Evolutionary conservation across 1,140 invertebrate genomes (phyloP).

Genomic region (Cyclina sinensis): DNA sequence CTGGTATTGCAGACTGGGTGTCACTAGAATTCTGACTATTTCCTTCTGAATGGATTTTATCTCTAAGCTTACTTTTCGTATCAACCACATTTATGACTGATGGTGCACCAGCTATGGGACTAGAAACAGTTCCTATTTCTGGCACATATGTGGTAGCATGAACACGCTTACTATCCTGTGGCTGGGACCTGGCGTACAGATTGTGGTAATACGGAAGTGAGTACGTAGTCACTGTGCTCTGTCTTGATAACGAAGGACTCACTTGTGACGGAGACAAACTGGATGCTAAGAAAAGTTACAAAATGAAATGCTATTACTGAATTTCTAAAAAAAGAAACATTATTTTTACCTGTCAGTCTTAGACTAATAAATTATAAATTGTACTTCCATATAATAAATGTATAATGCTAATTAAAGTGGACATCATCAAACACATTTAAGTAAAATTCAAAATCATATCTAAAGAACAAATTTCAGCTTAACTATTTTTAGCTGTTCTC

Average conservation of each 20-base stretch:
- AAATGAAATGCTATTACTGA: neutral
- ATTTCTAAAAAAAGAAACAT: slow-evolving; percentile 5
- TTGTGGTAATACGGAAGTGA: slow-evolving; percentile 65
- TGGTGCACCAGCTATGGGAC: slow-evolving; percentile 47
- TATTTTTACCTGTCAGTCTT: too few relatives aligned
- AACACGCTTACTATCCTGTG: slow-evolving; percentile 42
- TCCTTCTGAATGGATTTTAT: neutral
- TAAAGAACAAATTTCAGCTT: too few relatives aligned
- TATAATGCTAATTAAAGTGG: too few relatives aligned
- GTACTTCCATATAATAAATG: too few relatives aligned
- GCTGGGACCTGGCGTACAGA: slow-evolving; percentile 44
- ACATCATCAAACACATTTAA: too few relatives aligned
- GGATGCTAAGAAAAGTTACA: neutral
- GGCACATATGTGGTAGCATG: slow-evolving; percentile 63
- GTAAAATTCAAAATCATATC: too few relatives aligned
- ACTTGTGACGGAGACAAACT: slow-evolving; percentile 28
- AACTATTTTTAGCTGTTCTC: too few relatives aligned
- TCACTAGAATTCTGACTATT: neutral
- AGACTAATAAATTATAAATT: too few relatives aligned
- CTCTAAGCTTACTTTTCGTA: slow-evolving; percentile 6
- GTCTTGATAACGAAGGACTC: slow-evolving; percentile 5
- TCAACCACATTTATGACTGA: slow-evolving; percentile 51
- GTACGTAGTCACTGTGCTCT: slow-evolving; percentile 56
- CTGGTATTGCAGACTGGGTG: neutral
- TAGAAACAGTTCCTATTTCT: slow-evolving; percentile 61